Evolutionary conservation across 2,888 invertebrate species (phyloP), one percentile per base, ranked within the genome.

Genomic region (Smittia aterrima): DNA sequence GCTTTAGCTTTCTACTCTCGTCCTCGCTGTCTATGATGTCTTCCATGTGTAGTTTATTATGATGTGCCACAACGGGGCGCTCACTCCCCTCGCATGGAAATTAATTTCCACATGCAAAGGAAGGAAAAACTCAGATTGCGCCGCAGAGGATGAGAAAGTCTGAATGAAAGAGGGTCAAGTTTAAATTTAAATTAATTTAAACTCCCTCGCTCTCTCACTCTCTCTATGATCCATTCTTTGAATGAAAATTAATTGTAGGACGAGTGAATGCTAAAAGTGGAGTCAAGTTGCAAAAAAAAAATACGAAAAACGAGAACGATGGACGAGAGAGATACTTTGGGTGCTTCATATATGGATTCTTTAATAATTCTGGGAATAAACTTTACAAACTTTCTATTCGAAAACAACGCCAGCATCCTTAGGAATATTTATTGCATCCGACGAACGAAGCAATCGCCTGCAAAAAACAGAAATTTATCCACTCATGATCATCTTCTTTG

Each of bases 171-270:
- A 67, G 67, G 67, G 67, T 67, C 67, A 67, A 67, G 67, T 67
- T 67, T 67, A 67, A 47, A 67, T 67, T 67, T 67, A 67, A 67
- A 67, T 67, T 67, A 67, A 67, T 67, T 67, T 67, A 41, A 67
- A 67, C 41, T 22, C 7, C 32, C 24, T 67, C 67, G 22, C 40
- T 24, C 11, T 22, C 22, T 11, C 11, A 47, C 11, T 47, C 16
- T 16, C n/a, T 47, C 11, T 2, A 47, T 11, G 2, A 16, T n/a
- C 47, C 11, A 47, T 47, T 47, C 16, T 16, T 16, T 47, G 2
- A 2, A 47, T 11, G 2, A 16, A n/a, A 47, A 47, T 47, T 7
- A n/a, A 47, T 47, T 47, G 47, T n/a, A 11, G 47, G 47, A 18
- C 16, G 58, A 22, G n/a, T n/a, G 58, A 58, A 22, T 7, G 18